Conservation (phyloP, 2,888 invertebrate genomes). For the Microctonus aethiopoides region DNA sequence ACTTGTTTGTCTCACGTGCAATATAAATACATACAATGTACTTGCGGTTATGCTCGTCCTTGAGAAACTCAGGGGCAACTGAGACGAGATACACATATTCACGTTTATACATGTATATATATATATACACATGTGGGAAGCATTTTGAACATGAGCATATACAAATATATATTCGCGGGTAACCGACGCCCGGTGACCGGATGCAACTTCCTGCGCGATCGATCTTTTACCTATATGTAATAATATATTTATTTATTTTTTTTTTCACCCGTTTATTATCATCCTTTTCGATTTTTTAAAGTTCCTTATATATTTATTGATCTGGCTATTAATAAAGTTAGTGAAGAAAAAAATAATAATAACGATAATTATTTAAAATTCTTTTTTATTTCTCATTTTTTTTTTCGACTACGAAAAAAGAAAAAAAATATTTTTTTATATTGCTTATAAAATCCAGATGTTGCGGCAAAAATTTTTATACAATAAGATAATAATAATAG, state of each 20-base stretch:
- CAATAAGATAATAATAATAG: too few relatives aligned
- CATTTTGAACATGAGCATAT: neutral
- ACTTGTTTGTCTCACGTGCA: slow-evolving; percentile 34
- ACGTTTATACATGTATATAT: neutral
- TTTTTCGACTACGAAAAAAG: too few relatives aligned
- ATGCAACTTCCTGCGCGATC: slow-evolving; percentile 42
- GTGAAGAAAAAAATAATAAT: neutral
- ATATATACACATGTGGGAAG: slow-evolving; percentile 19
- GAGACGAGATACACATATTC: slow-evolving; percentile 18
- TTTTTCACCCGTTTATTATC: slow-evolving; percentile 42
- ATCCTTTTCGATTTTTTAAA: slow-evolving; percentile 34
- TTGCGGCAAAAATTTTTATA: too few relatives aligned
- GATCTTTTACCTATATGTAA: neutral
- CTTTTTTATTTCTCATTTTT: too few relatives aligned
- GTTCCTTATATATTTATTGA: neutral
- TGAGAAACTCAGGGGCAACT: slow-evolving; percentile 24
- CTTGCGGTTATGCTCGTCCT: slow-evolving; percentile 30
- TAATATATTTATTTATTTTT: neutral
- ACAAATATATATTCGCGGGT: slow-evolving; percentile 5
- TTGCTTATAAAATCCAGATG: too few relatives aligned
- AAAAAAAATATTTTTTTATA: too few relatives aligned
- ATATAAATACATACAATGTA: slow-evolving; percentile 13
- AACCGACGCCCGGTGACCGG: slow-evolving; percentile 39
- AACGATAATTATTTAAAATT: neutral
- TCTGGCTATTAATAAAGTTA: slow-evolving; percentile 5